Percentiles rank a stretch among this genome's conserved stretches.
These are phyloP conservation scores for Protonemura montana DNA, from an alignment of 2,888 invertebrate species.

Conservation along the genomic window DNA sequence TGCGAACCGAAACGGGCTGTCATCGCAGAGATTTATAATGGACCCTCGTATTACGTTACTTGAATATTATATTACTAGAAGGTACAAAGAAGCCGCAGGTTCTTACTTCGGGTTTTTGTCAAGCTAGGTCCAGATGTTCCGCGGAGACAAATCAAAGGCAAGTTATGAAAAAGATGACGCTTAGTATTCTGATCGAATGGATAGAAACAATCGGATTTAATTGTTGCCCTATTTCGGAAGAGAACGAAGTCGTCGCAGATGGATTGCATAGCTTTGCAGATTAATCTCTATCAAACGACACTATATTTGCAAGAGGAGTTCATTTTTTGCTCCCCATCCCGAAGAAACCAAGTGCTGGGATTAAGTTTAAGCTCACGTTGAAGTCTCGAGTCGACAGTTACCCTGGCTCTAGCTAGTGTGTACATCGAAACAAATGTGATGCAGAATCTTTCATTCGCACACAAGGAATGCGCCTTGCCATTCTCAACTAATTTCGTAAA, in stretches of 20 bases:
- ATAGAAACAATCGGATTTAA: background rate
- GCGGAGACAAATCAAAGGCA: conserved; percentile 7
- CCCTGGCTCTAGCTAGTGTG: background rate
- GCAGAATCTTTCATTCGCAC: background rate
- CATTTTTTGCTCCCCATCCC: background rate
- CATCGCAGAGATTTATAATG: conserved; percentile 30
- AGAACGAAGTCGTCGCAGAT: background rate
- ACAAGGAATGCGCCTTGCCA: background rate
- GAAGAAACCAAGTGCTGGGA: background rate
- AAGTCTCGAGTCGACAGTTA: background rate
- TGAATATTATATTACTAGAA: conserved; percentile 25
- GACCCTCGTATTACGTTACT: conserved; percentile 18
- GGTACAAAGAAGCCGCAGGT: conserved; percentile 30
- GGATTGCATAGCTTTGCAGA: background rate
- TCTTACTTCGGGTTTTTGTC: background rate
- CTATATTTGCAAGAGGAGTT: background rate
- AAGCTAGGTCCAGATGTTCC: conserved; percentile 17
- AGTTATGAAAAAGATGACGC: conserved; percentile 8
- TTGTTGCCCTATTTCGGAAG: background rate
- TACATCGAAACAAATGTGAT: background rate
- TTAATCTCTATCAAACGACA: background rate
- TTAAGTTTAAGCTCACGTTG: background rate
- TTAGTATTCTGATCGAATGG: background rate
- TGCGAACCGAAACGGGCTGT: conserved; percentile 22
- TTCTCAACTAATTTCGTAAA: background rate